Conservation (phyloP, 2,797 vertebrate genomes). For the Scomberomorus guttatus region DNA sequence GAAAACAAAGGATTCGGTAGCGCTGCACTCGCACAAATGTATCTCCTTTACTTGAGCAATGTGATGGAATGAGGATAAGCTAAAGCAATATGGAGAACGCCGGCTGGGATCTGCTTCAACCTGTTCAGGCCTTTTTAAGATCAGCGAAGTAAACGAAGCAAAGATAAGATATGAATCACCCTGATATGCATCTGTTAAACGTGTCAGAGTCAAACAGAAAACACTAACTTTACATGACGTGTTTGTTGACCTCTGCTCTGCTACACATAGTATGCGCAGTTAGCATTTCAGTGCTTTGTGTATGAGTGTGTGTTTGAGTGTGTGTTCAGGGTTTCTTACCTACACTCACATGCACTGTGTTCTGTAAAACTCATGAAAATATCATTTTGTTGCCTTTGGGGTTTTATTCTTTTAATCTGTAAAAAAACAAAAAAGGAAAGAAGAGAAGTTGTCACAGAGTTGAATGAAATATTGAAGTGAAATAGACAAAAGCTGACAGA, state of each 20-base stretch:
- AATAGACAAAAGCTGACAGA: background rate
- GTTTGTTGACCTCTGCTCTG: conserved; percentile 34
- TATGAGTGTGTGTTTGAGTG: conserved; percentile 27
- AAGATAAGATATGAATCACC: conserved; percentile 47
- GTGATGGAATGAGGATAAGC: conserved; percentile 54
- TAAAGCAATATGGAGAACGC: conserved; percentile 19
- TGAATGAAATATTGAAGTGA: background rate
- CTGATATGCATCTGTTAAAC: conserved; percentile 48
- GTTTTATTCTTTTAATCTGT: conserved; percentile 96
- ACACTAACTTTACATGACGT: conserved; percentile 40
- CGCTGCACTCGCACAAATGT: conserved; percentile 18
- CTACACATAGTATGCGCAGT: conserved; percentile 18
- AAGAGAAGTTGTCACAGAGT: conserved; percentile 13
- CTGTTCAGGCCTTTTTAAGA: conserved; percentile 25
- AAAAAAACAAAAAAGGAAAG: conserved; percentile 48
- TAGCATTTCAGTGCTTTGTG: conserved; percentile 14
- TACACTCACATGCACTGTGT: conserved; percentile 98
- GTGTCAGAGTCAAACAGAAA: conserved; percentile 55
- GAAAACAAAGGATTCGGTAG: conserved; percentile 41
- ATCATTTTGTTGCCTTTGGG: conserved; percentile 89
- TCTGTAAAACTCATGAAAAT: conserved; percentile 96
- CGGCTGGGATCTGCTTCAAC: conserved; percentile 44
- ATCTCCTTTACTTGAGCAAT: conserved; percentile 34
- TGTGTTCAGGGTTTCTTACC: conserved; percentile 88
- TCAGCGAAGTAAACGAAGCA: conserved; percentile 30